Conservation (phyloP, 1,140 invertebrate species). For the Brachionus koreanus region DNA sequence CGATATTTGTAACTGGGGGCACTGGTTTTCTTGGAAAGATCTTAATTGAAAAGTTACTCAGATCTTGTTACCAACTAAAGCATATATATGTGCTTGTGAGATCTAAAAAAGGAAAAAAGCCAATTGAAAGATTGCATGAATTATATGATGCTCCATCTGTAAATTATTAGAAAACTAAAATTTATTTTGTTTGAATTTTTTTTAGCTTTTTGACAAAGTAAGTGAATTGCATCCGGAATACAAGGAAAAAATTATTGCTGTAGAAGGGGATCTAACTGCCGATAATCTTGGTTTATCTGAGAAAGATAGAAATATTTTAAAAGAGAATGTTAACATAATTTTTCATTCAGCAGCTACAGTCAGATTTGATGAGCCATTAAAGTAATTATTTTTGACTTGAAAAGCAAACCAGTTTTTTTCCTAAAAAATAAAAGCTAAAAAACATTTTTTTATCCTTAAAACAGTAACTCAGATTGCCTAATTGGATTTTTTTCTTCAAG, state of each 20-base stretch:
- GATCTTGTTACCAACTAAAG: conserved; percentile 43
- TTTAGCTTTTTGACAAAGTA: conserved; percentile 20
- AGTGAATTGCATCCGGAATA: background rate
- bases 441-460: background rate
- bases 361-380: conserved; percentile 90
- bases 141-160: background rate
- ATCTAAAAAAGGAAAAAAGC: conserved; percentile 26
- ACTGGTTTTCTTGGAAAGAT: conserved; percentile 46
- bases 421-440: too few species aligned
- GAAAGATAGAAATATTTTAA: conserved; percentile 70
- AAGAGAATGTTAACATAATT: conserved; percentile 76
- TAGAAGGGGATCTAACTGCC: conserved; percentile 84
- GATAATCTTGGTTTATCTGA: conserved; percentile 78
- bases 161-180: background rate
- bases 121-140: conserved; percentile 23
- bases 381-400: background rate
- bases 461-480: background rate
- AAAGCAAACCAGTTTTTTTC: too few species aligned
- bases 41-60: conserved; percentile 45
- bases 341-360: conserved; percentile 98
- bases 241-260: conserved; percentile 71
- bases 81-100: conserved; percentile 45
- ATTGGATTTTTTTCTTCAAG: background rate
- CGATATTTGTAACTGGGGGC: conserved; percentile 45
- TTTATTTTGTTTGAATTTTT: background rate